Percentiles rank a stretch among this genome's conserved stretches.
Evolutionary conservation across 2,888 invertebrate species (phyloP).

Genomic region (Mactromeris polynyma): DNA sequence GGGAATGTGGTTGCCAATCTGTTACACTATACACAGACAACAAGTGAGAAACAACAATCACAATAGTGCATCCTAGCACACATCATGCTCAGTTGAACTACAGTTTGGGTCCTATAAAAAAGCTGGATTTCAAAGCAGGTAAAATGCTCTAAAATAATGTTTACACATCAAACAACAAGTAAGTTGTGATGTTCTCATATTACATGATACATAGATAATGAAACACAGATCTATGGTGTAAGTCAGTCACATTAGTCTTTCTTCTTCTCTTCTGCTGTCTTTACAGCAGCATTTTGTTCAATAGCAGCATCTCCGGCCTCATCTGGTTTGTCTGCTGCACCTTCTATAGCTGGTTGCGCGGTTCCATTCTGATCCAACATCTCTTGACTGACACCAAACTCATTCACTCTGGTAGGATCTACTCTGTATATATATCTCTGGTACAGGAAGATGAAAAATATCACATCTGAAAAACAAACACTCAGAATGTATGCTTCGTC

Average conservation of each 20-base stretch:
- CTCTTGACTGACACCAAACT: constrained; percentile 99
- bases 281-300: constrained; percentile 43
- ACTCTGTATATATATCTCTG: constrained; percentile 99
- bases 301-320: constrained; percentile 35
- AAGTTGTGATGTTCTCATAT: background rate
- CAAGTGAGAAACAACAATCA: background rate
- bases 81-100: background rate
- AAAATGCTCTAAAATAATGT: background rate
- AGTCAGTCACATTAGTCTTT: constrained; percentile 69
- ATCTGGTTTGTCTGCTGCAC: constrained; percentile 21
- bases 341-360: constrained; percentile 40
- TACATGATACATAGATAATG: constrained; percentile 8
- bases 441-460: constrained; percentile 99
- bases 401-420: constrained; percentile 97
- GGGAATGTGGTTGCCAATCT: background rate
- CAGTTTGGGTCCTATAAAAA: background rate
- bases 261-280: constrained; percentile 79
- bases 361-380: constrained; percentile 90
- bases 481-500: no score
- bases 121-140: background rate
- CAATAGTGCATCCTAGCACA: background rate
- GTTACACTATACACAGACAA: background rate
- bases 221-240: background rate
- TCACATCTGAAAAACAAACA: constrained; percentile 92
- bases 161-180: background rate